Evolutionary conservation across 2,113 vertebrate species (phyloP).

Genomic region (Turdus rufiventris): DNA sequence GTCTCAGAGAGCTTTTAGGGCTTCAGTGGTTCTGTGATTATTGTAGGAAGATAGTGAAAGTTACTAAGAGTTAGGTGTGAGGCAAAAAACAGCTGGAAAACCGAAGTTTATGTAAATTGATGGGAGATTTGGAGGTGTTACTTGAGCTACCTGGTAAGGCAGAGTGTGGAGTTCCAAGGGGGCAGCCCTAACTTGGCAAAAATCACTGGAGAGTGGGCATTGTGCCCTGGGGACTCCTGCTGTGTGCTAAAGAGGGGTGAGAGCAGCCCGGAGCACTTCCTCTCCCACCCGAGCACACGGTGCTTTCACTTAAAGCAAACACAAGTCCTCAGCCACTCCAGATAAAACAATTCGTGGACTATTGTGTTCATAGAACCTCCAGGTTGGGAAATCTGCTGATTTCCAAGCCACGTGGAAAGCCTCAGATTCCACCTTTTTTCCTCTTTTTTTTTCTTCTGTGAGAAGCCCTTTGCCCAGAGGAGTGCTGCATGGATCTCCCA

Average conservation of each 20-base stretch:
- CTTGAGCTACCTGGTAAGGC: too few relatives aligned
- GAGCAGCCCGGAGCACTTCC: neutral
- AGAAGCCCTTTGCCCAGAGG: neutral
- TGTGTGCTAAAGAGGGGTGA: fast-evolving
- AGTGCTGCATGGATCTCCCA: neutral
- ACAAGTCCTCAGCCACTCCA: neutral
- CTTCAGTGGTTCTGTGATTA: neutral
- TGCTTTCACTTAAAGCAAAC: neutral
- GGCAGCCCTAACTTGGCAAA: neutral
- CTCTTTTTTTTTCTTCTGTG: neutral
- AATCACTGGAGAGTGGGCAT: neutral
- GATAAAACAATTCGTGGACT: neutral
- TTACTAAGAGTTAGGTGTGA: neutral
- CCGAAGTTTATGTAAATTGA: neutral
- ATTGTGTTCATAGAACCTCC: neutral
- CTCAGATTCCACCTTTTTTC: neutral
- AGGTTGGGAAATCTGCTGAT: neutral
- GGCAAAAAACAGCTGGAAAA: neutral
- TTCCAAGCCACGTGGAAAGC: neutral
- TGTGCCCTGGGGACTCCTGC: neutral
- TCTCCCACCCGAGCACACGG: fast-evolving
- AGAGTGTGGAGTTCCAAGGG: neutral
- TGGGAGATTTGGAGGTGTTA: neutral
- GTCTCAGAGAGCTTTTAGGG: too few relatives aligned
- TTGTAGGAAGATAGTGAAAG: neutral